These are phyloP conservation scores for Stegophylla sp. DNA, from an alignment of 2,888 invertebrate species.

Conservation along the genomic window DNA sequence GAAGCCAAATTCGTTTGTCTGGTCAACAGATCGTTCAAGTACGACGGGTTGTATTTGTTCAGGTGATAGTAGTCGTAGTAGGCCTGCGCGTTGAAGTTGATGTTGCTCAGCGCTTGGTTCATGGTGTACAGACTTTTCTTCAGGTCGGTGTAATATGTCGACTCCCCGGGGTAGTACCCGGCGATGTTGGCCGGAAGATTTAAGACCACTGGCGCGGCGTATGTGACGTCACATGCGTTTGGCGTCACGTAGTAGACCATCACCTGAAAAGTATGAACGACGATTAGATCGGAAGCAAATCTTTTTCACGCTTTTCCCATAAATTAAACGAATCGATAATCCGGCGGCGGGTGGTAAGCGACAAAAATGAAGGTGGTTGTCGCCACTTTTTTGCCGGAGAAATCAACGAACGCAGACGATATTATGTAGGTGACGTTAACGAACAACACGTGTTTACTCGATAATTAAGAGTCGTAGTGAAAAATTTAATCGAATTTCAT, in stretches of 20 bases:
- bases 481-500: too few species aligned
- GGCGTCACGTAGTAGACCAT: background rate
- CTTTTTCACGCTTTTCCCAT: too few species aligned
- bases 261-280: background rate
- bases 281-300: too few species aligned
- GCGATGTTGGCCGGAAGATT: background rate
- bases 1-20: background rate
- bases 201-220: background rate
- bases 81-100: background rate
- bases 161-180: background rate
- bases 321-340: too few species aligned
- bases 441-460: too few species aligned
- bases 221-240: too few species aligned
- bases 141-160: background rate
- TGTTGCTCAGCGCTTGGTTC: background rate
- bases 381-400: too few species aligned
- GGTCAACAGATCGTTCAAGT: background rate
- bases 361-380: too few species aligned
- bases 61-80: background rate
- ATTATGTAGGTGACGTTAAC: too few species aligned
- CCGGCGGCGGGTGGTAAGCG: too few species aligned
- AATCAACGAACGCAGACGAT: too few species aligned
- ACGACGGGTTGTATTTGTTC: background rate
- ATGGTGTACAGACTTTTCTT: conserved; percentile 3
- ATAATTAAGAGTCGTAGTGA: too few species aligned